Conservation (phyloP, 1,140 invertebrate species). For the Arion vulgaris region DNA sequence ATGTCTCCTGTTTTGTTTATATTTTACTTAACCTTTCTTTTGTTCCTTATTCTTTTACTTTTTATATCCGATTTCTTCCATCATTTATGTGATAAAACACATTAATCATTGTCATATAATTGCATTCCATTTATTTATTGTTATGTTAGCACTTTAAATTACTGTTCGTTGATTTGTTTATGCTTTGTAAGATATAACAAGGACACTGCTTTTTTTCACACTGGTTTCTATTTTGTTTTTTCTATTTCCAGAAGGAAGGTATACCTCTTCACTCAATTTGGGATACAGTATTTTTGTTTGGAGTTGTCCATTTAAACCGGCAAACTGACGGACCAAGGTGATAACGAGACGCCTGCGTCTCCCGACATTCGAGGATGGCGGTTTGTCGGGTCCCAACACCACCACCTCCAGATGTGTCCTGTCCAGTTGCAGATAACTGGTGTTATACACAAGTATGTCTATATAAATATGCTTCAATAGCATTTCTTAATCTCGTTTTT, state of each 20-base stretch:
- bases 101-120: no score
- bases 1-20: no score
- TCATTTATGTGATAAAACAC: no score
- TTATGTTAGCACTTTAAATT: no score
- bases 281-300: background rate
- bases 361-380: slow-evolving; percentile 64
- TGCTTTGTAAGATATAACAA: no score
- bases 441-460: slow-evolving; percentile 72
- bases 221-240: background rate
- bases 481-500: background rate
- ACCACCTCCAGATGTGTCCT: slow-evolving; percentile 70
- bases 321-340: slow-evolving; percentile 50
- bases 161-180: no score
- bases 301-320: slow-evolving; percentile 7
- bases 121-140: no score
- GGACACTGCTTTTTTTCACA: background rate
- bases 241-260: background rate
- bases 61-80: no score
- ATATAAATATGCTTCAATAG: background rate
- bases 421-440: slow-evolving; percentile 74
- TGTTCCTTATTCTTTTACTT: no score
- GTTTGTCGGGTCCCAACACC: slow-evolving; percentile 67
- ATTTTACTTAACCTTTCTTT: no score
- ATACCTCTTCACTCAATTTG: background rate
- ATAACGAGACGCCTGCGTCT: slow-evolving; percentile 61